Conservation (phyloP, 2,113 vertebrate species). For the Ornithorhynchus anatinus region DNA sequence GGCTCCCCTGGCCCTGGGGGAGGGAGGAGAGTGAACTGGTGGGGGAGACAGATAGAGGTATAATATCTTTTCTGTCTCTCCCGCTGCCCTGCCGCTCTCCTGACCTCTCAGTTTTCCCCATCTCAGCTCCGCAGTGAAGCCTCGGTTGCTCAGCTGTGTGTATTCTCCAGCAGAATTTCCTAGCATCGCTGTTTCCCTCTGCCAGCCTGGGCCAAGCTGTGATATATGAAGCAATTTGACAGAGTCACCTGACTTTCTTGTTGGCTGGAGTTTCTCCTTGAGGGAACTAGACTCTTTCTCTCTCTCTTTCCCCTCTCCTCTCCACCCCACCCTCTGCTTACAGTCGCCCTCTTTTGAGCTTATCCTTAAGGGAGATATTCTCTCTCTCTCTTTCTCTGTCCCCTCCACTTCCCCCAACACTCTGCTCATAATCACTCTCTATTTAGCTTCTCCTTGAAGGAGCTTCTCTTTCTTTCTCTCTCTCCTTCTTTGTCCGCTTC, state of each 20-base stretch:
- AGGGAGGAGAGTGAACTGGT: neutral
- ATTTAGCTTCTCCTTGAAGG: neutral
- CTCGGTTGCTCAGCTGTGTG: constrained; percentile 2
- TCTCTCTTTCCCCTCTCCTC: neutral
- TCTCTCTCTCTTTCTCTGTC: neutral
- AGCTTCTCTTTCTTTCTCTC: neutral
- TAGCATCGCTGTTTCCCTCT: constrained; percentile 59
- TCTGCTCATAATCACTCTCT: no score
- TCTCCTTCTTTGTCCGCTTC: neutral
- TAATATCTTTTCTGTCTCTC: constrained; percentile 4
- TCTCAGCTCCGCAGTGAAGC: constrained; percentile 23
- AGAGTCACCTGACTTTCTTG: constrained; percentile 48
- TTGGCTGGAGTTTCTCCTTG: constrained; percentile 24
- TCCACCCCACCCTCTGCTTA: neutral
- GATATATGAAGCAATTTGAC: constrained; percentile 69
- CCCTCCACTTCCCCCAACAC: neutral
- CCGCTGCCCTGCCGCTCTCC: constrained; percentile 19
- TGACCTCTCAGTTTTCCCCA: neutral
- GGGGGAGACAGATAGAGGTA: neutral
- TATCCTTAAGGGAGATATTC: no score
- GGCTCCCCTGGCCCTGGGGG: no score
- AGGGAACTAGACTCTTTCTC: constrained; percentile 30
- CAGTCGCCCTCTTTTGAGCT: no score
- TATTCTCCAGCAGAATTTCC: no score
- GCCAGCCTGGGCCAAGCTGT: constrained; percentile 57